Conservation (phyloP, 2,888 invertebrate species). For the Strigamia transsilvanica region DNA sequence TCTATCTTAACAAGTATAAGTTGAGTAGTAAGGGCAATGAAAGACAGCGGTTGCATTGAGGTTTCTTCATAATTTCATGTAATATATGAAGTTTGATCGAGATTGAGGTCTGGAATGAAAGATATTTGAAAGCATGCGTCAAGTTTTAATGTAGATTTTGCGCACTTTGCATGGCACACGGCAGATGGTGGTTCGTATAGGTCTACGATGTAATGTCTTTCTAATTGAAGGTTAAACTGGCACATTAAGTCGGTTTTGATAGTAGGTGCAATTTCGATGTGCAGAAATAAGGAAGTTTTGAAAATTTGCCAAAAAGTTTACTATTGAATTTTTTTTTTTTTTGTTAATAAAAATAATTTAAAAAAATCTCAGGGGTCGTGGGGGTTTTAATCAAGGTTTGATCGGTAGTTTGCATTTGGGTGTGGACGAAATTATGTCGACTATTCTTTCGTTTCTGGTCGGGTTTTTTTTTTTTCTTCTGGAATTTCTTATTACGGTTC, state of each 20-base stretch:
- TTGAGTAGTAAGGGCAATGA: constrained; percentile 30
- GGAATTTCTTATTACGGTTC: too few relatives aligned
- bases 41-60: constrained; percentile 25
- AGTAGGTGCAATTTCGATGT: constrained; percentile 25
- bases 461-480: too few relatives aligned
- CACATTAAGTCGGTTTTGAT: constrained; percentile 21
- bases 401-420: too few relatives aligned
- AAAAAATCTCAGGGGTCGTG: background rate
- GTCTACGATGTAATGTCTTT: constrained; percentile 25
- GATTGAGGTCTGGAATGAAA: constrained; percentile 30
- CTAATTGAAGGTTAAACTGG: constrained; percentile 30
- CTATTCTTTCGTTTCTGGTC: too few relatives aligned
- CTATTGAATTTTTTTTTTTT: background rate
- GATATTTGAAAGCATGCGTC: constrained; percentile 18
- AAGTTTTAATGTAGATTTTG: constrained; percentile 30
- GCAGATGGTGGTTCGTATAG: constrained; percentile 6
- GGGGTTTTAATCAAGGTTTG: constrained; percentile 4
- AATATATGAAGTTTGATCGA: constrained; percentile 25
- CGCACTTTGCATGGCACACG: constrained; percentile 26
- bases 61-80: constrained; percentile 5
- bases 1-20: constrained; percentile 7
- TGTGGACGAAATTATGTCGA: too few relatives aligned
- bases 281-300: background rate
- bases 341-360: background rate
- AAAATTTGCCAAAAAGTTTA: constrained; percentile 13